phyloP scores from a whole-genome alignment of 1,140 invertebrate species.

The Drosophila bocki region DNA sequence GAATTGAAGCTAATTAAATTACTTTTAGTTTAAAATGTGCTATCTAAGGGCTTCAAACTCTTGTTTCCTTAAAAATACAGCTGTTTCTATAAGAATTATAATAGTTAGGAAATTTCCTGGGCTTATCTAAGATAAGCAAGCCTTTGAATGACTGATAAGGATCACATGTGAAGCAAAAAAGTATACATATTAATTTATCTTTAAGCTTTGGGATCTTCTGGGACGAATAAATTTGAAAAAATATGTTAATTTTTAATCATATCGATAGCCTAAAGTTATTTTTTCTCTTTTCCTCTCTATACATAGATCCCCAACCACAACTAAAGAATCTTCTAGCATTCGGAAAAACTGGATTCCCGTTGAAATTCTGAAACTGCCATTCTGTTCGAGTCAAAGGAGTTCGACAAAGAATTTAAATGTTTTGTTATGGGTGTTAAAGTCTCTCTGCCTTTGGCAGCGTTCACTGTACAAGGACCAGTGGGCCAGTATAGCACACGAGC shows the following conservation, averaged over 20 bases:
- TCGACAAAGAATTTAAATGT: not conserved
- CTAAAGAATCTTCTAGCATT: not conserved
- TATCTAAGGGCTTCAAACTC: not conserved
- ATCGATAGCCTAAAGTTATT: too few relatives aligned
- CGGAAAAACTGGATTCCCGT: not conserved
- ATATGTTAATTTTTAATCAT: too few relatives aligned
- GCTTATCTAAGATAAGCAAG: not conserved
- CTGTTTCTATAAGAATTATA: not conserved
- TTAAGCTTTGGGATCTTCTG: too few relatives aligned
- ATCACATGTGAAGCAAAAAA: too few relatives aligned
- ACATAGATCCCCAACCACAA: too few relatives aligned
- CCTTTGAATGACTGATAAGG: too few relatives aligned
- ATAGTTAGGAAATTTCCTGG: not conserved
- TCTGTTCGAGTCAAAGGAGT: not conserved
- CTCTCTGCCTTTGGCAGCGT: constrained; percentile 18
- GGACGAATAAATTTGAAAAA: too few relatives aligned
- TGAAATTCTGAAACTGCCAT: not conserved
- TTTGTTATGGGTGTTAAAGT: not conserved
- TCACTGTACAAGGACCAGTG: constrained; percentile 32
- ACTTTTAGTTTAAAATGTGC: not conserved
- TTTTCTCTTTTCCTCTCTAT: too few relatives aligned
- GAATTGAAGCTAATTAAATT: not conserved
- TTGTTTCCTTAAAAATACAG: not conserved
- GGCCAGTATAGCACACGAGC: constrained; percentile 11
- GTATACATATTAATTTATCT: too few relatives aligned